Conservation (phyloP, 2,888 invertebrate genomes). For the Plutella xylostella region DNA sequence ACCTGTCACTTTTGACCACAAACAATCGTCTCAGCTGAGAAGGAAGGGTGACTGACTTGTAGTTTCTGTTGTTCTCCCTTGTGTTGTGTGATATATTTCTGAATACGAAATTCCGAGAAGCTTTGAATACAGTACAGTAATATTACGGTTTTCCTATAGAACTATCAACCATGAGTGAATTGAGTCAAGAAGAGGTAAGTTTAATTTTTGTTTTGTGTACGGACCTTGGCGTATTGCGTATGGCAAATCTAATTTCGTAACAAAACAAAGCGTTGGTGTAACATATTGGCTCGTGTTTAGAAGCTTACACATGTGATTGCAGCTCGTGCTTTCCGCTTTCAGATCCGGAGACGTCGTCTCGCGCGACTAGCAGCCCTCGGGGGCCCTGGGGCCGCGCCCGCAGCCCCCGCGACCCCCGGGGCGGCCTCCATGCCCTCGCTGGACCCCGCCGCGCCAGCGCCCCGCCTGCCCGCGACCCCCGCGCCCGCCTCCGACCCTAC, state of each 20-base stretch:
- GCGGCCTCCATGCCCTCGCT: conserved; percentile 43
- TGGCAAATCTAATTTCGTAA: conserved; percentile 67
- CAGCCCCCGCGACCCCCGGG: conserved; percentile 58
- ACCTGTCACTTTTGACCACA: conserved; percentile 50
- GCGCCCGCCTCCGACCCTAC: conserved; percentile 39
- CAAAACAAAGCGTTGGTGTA: conserved; percentile 64
- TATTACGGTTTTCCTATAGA: conserved; percentile 2
- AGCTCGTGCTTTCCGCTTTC: conserved; percentile 36
- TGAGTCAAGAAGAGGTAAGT: conserved; percentile 90
- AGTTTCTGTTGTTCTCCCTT: conserved; percentile 44
- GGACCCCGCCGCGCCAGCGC: conserved; percentile 31
- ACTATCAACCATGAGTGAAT: conserved; percentile 78
- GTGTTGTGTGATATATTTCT: conserved; percentile 42
- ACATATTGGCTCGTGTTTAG: conserved; percentile 34
- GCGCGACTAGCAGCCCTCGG: conserved; percentile 77
- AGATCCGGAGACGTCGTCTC: conserved; percentile 83
- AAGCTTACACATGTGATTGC: conserved; percentile 38
- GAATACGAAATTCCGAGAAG: conserved; percentile 37
- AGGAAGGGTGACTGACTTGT: conserved; percentile 56
- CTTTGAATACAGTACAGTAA: conserved; percentile 3
- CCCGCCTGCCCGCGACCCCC: conserved; percentile 32
- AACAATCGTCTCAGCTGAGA: conserved; percentile 36
- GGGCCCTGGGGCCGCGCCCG: conserved; percentile 55
- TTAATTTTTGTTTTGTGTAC: conserved; percentile 46
- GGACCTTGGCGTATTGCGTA: conserved; percentile 54